phyloP scores from a whole-genome alignment of 2,888 invertebrate species.

The Heliothis peltigera region DNA sequence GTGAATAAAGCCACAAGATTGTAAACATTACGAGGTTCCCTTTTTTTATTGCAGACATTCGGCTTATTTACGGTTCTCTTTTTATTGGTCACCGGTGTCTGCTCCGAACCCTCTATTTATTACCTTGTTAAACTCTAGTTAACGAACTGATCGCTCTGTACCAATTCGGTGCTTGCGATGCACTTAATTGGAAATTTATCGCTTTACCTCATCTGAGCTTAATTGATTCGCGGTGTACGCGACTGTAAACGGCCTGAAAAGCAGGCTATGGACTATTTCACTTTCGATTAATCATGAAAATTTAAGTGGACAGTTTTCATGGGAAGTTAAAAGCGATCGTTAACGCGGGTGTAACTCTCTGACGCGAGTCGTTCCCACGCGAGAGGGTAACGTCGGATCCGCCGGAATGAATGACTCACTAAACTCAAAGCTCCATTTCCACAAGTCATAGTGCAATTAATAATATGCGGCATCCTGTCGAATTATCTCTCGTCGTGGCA shows the following conservation, averaged over 20 bases:
- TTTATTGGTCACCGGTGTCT: conserved; percentile 85
- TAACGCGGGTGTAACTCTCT: conserved; percentile 80
- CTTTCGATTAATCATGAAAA: conserved; percentile 70
- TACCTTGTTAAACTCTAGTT: conserved; percentile 89
- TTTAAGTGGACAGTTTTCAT: conserved; percentile 65
- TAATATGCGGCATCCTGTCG: conserved; percentile 90
- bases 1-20: conserved; percentile 90
- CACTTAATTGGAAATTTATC: conserved; percentile 86
- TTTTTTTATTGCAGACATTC: conserved; percentile 86
- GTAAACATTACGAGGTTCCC: conserved; percentile 89
- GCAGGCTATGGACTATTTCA: conserved; percentile 64
- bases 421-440: conserved; percentile 88
- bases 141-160: conserved; percentile 84
- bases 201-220: conserved; percentile 77
- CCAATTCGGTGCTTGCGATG: conserved; percentile 74
- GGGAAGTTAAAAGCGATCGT: conserved; percentile 69
- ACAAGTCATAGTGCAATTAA: conserved; percentile 91
- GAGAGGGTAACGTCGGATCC: conserved; percentile 75
- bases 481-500: conserved; percentile 89
- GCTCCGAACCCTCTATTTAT: conserved; percentile 84
- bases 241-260: conserved; percentile 68
- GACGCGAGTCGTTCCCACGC: conserved; percentile 85
- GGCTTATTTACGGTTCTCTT: conserved; percentile 87
- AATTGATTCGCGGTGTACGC: conserved; percentile 82
- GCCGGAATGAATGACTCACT: conserved; percentile 89